These are phyloP conservation scores for Chelidonichthys spinosus DNA, from an alignment of 2,797 vertebrate species.

Conservation along the genomic window DNA sequence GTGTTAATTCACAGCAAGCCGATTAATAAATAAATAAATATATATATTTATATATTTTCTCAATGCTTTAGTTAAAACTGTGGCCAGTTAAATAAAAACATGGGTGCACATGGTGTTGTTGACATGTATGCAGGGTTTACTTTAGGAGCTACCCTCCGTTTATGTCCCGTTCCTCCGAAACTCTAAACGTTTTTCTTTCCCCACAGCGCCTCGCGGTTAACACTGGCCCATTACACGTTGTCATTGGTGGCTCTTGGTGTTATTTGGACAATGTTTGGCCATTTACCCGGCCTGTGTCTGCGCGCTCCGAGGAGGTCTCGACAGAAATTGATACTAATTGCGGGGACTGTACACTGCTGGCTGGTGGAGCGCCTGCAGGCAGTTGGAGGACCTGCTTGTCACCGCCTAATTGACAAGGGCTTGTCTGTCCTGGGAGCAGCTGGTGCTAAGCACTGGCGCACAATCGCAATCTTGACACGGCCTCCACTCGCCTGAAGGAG, in stretches of 20 bases:
- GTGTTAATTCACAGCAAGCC: not conserved
- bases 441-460: slow-evolving; percentile 96
- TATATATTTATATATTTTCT: not conserved
- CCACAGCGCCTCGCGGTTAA: slow-evolving; percentile 58
- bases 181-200: slow-evolving; percentile 55
- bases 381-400: slow-evolving; percentile 94
- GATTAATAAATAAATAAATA: not conserved
- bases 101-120: not conserved
- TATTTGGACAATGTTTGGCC: slow-evolving; percentile 79
- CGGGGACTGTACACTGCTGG: slow-evolving; percentile 94
- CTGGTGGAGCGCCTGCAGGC: slow-evolving; percentile 91
- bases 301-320: slow-evolving; percentile 92
- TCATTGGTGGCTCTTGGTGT: slow-evolving; percentile 76
- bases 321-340: slow-evolving; percentile 99
- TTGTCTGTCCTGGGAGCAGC: slow-evolving; percentile 99
- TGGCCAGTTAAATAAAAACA: not conserved
- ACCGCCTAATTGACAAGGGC: slow-evolving; percentile 99
- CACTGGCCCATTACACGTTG: slow-evolving; percentile 74
- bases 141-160: not conserved
- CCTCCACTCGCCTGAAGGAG: slow-evolving; percentile 93
- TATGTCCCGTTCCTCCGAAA: slow-evolving; percentile 25
- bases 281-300: slow-evolving; percentile 86
- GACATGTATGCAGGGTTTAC: not conserved
- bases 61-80: not conserved
- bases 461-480: slow-evolving; percentile 96